Base-by-base conservation (phyloP, 2,797 vertebrate species). In the Alectoris magna region DNA sequence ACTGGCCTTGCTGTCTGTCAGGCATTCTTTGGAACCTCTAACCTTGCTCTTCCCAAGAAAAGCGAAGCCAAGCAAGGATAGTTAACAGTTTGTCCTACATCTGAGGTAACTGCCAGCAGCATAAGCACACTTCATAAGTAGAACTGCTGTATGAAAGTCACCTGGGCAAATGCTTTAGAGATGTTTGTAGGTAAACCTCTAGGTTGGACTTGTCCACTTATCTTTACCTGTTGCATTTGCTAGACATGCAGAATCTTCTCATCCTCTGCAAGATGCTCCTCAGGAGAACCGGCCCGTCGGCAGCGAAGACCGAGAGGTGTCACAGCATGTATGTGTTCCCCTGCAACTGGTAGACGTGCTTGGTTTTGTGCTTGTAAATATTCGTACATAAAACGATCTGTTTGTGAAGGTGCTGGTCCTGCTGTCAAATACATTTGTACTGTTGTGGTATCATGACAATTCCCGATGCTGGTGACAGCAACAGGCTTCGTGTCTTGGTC, bases 181-280 rank as follows among this genome's bases (percentile, higher is more conserved):
- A 12, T 59, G 14, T 27, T 53, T 53, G 6, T 18, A 41, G 48
- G 16, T 68, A 36, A 75, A 36, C 63, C 48, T 69, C 7, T 34
- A 9, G 36, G 12, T 9, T n/a, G 24, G 31, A 7, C 53, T 91
- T 49, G 19, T 81, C 14, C n/a, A 8, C 51, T 80, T 16, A 41
- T 2, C 68, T 53, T 73, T 34, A 1, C 73, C 44, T 91, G 23
- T 88, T 10, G 0, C 7, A 0, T 90, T 83, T 72, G 0, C 29
- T 82, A 97, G 97, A 3, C 95, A 94, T 26, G 12, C 85, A 36
- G 94, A 94, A 67, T 69, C 93, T 60, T 93, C 95, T 79, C 96
- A 96, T 62, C 87, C 94, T 62, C 75, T 97, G 75, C 97, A 96
- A 84, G 96, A 97, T 4, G 64, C 91, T 83, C 91, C 96, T 80